Conservation (phyloP, 1,140 invertebrate genomes). For the Lanistes nyassanus region DNA sequence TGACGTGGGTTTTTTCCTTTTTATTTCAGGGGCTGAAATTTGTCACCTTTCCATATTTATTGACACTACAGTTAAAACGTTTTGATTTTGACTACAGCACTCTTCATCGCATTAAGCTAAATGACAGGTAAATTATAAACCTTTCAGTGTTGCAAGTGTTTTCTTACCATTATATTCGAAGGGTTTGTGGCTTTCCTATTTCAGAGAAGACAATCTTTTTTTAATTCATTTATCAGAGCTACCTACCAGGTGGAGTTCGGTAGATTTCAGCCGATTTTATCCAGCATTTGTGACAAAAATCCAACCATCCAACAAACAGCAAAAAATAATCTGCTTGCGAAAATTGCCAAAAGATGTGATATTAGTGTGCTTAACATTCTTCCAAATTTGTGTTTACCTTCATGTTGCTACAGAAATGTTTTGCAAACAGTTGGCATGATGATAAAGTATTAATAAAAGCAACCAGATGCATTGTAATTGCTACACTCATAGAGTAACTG, state of each 20-base stretch:
- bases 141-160: background rate
- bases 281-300: too few species aligned
- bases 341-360: too few species aligned
- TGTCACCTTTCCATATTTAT: slow-evolving; percentile 86
- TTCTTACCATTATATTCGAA: background rate
- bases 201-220: too few species aligned
- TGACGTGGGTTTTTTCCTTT: slow-evolving; percentile 14
- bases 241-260: too few species aligned
- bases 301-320: too few species aligned
- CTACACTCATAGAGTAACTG: too few species aligned
- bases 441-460: background rate
- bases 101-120: slow-evolving; percentile 88
- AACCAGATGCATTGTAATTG: too few species aligned
- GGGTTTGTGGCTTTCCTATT: too few species aligned
- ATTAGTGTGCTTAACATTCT: too few species aligned
- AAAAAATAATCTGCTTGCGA: too few species aligned
- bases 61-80: slow-evolving; percentile 88
- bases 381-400: background rate
- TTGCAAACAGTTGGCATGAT: background rate
- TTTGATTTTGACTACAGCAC: slow-evolving; percentile 92
- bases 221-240: too few species aligned
- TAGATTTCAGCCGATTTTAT: too few species aligned
- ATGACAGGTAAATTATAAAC: slow-evolving; percentile 79
- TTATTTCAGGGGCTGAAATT: slow-evolving; percentile 80
- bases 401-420: background rate